phyloP scores from a whole-genome alignment of 2,797 vertebrate species.

The Dermochelys coriacea region DNA sequence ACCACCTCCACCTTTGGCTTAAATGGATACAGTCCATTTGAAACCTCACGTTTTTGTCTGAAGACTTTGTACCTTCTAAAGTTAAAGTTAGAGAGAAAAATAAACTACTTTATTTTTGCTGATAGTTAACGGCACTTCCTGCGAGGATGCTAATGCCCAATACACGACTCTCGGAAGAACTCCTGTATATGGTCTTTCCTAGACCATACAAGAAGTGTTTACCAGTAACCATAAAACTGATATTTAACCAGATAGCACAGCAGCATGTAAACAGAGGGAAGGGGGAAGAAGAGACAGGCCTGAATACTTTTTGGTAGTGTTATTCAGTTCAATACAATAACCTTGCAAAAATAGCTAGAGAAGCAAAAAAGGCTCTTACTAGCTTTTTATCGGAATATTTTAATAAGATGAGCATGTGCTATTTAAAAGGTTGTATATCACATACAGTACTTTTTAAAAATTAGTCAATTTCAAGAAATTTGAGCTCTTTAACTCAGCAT shows the following conservation, averaged over 20 bases:
- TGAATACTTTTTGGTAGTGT: not conserved
- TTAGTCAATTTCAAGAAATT: too few species aligned
- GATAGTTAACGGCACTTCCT: not conserved
- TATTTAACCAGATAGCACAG: not conserved
- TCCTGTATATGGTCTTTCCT: not conserved
- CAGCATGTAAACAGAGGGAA: not conserved
- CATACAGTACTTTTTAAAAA: too few species aligned
- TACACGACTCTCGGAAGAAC: not conserved
- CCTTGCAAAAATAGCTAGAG: not conserved
- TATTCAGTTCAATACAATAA: not conserved
- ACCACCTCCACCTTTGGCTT: too few species aligned
- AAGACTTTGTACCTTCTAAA: too few species aligned
- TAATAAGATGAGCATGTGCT: too few species aligned
- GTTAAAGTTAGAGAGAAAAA: too few species aligned
- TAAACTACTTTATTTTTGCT: not conserved
- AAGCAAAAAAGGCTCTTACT: not conserved
- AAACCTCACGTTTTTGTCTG: too few species aligned
- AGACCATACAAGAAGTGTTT: not conserved
- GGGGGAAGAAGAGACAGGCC: too few species aligned
- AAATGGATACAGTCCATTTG: too few species aligned
- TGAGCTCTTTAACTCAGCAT: too few species aligned
- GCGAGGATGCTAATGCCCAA: not conserved
- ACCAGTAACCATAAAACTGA: not conserved
- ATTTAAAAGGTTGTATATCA: too few species aligned
- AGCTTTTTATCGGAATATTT: too few species aligned